phyloP scores from a whole-genome alignment of 2,797 vertebrate species.

The Clarias pachynema region DNA sequence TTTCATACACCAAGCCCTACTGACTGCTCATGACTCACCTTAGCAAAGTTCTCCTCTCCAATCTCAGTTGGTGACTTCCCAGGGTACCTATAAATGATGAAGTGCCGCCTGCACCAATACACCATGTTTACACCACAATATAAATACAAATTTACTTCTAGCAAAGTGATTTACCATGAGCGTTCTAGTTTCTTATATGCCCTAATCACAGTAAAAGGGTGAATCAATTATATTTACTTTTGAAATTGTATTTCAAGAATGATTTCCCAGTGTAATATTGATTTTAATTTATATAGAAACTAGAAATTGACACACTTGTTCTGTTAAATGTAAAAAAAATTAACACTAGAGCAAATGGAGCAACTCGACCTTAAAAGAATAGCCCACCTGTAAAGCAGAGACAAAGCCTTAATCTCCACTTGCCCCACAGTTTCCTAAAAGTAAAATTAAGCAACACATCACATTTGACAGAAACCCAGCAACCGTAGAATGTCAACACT shows the following conservation, averaged over 20 bases:
- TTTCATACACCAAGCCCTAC: background rate
- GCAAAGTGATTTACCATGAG: background rate
- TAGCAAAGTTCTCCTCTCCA: conserved; percentile 82
- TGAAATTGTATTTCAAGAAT: background rate
- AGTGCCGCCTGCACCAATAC: conserved; percentile 76
- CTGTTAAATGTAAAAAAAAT: background rate
- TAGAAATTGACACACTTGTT: background rate
- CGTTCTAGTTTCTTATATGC: background rate
- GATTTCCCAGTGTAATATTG: background rate
- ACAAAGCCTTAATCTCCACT: conserved; percentile 91
- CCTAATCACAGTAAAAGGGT: background rate
- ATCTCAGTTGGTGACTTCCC: conserved; percentile 85
- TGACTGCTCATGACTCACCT: conserved; percentile 73
- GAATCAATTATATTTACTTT: background rate
- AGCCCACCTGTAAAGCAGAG: conserved; percentile 87
- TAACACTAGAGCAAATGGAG: background rate
- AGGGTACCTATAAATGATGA: conserved; percentile 89
- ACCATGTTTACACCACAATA: conserved; percentile 9
- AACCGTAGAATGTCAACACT: background rate
- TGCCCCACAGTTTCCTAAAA: conserved; percentile 90
- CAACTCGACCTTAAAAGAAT: background rate
- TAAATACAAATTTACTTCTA: background rate
- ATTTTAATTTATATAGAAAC: background rate
- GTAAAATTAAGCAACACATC: background rate
- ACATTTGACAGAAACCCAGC: background rate